A percentile compares a stretch with the other conserved stretches of the same genome.
Conservation (phyloP, 2,797 vertebrate species). For the Morelia viridis region DNA sequence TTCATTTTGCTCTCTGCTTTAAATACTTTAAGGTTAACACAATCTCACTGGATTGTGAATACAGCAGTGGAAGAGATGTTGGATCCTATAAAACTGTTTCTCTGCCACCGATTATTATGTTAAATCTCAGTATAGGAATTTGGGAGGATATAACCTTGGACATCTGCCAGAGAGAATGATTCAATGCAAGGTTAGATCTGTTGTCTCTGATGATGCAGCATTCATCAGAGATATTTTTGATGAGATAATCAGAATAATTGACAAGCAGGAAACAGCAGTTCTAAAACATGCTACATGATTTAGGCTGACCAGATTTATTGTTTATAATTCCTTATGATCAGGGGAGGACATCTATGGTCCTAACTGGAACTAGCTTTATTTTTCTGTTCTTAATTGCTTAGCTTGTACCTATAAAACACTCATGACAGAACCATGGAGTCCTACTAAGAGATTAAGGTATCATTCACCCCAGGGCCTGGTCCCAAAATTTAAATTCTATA, state of each 20-base stretch:
- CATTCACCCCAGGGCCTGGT: constrained; percentile 56
- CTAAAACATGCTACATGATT: neutral
- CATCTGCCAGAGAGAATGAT: neutral
- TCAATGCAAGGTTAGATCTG: neutral
- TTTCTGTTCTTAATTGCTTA: constrained; percentile 37
- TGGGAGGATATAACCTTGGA: neutral
- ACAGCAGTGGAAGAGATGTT: neutral
- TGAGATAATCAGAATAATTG: neutral
- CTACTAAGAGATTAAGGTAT: constrained; percentile 32
- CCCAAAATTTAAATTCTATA: constrained; percentile 35
- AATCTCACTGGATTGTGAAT: neutral
- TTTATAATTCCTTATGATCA: neutral
- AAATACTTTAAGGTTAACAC: neutral
- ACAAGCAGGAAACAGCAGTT: neutral
- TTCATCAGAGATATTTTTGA: neutral
- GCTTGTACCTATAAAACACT: neutral
- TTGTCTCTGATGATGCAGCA: neutral
- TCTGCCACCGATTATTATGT: neutral
- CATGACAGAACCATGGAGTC: constrained; percentile 7
- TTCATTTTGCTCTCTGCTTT: neutral
- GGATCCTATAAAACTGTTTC: neutral
- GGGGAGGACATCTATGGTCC: neutral
- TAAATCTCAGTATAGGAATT: neutral
- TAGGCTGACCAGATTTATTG: neutral
- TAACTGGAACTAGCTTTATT: constrained; percentile 13